phyloP scores from a whole-genome alignment of 2,797 vertebrate species.

The Esox masquinongy region DNA sequence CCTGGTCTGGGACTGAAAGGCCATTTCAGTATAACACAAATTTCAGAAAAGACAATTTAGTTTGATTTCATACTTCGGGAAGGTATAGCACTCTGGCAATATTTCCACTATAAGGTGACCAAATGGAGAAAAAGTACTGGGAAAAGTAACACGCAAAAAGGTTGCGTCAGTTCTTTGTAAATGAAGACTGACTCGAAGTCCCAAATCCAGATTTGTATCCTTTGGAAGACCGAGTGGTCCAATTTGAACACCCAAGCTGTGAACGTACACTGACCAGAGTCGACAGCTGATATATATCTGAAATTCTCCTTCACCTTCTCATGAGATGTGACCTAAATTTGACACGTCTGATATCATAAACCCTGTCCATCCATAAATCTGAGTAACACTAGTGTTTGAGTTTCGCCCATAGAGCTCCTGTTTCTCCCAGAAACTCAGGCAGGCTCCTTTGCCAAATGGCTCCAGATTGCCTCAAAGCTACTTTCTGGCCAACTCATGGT shows the following conservation, averaged over 20 bases:
- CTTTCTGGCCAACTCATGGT: slow-evolving; percentile 7
- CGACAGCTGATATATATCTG: slow-evolving; percentile 36
- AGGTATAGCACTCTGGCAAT: neutral
- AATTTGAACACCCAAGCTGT: neutral
- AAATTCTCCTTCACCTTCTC: slow-evolving; percentile 45
- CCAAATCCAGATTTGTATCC: neutral
- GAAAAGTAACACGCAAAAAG: neutral
- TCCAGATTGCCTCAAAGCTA: slow-evolving; percentile 23
- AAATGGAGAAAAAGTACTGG: neutral
- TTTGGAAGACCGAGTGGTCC: neutral
- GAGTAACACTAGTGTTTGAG: slow-evolving; percentile 44
- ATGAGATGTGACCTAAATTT: slow-evolving; percentile 43
- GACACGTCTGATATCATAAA: slow-evolving; percentile 47
- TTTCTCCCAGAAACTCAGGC: slow-evolving; percentile 23
- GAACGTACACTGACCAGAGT: neutral
- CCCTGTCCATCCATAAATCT: slow-evolving; percentile 44
- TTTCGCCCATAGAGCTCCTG: slow-evolving; percentile 35
- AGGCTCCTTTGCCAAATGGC: slow-evolving; percentile 34
- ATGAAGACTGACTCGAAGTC: neutral
- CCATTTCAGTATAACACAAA: neutral
- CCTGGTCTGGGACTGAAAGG: neutral
- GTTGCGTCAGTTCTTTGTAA: neutral
- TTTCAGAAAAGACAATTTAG: neutral
- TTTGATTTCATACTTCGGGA: neutral
- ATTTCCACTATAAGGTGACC: neutral